Evolutionary conservation across 2,888 invertebrate genomes (phyloP), one percentile per base, ranked within the genome.

Genomic region (Dynastes grantii): DNA sequence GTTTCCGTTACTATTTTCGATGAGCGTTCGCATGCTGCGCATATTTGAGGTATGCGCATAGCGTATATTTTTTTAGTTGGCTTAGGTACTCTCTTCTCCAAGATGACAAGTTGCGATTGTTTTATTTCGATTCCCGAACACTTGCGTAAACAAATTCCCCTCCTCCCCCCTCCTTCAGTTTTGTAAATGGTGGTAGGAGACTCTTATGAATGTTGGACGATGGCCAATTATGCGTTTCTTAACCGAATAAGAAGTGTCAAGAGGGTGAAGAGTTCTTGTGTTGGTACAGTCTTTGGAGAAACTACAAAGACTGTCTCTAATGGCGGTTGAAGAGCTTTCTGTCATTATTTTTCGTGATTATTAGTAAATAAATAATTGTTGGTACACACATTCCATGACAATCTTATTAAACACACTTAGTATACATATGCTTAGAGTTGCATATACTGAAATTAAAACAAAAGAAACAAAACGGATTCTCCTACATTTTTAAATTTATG

Each of bases 91-190:
- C 58, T 70, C 16, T 8, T 55, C 71, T 70, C 9, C 8, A 40
- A 71, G 55, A 55, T 16, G 71, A 55, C 55, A 55, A 22, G 71
- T 71, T 71, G 40, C 71, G 71, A 71, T 71, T 58, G 71, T 55
- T 71, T 71, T 71, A 71, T 71, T 71, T 71, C 71, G 55, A 71
- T 71, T 71, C 71, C 40, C 37, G 16, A 55, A 71, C 71, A 71
- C 71, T 71, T 71, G 55, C 71, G 71, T 71, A 71, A 55, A 71
- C 71, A n/a, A n/a, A n/a, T n/a, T n/a, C n/a, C n/a, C n/a, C n/a
- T n/a, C n/a, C n/a, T n/a, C n/a, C n/a, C n/a, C n/a, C n/a, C n/a
- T n/a, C n/a, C n/a, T n/a, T n/a, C n/a, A n/a, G n/a, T n/a, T n/a
- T n/a, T n/a, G n/a, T n/a, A n/a, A n/a, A n/a, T 71, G 71, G 71